Evolutionary conservation across 92 coral and sea anemone species (phyloP).

Genomic region (Zoanthus solanderi): DNA sequence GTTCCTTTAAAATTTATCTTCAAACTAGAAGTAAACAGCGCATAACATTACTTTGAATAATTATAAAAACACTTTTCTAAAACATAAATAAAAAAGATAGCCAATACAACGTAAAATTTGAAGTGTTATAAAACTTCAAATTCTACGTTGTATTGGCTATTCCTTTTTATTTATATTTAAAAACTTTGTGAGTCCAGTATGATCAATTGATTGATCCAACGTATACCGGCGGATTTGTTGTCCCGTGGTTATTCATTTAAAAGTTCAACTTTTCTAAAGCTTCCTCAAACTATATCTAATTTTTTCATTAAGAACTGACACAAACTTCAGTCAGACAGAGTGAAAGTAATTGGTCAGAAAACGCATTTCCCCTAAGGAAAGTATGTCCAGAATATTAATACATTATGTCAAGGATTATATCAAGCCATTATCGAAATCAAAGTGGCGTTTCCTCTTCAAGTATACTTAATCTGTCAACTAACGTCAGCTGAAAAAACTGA

Average conservation of each 20-base stretch:
- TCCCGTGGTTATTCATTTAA: too few species aligned
- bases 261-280: neutral
- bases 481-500: neutral
- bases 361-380: slow-evolving; percentile 11
- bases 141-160: too few species aligned
- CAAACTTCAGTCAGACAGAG: neutral
- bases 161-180: too few species aligned
- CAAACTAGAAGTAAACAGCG: neutral
- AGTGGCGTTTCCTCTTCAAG: slow-evolving; percentile 27
- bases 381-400: neutral
- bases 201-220: too few species aligned
- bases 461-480: neutral
- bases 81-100: too few species aligned
- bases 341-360: slow-evolving; percentile 17
- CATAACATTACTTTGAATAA: neutral
- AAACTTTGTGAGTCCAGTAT: too few species aligned
- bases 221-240: too few species aligned
- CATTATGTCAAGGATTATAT: slow-evolving; percentile 4
- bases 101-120: too few species aligned
- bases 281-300: neutral
- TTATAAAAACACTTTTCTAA: neutral
- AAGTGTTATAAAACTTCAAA: too few species aligned
- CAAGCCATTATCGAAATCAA: slow-evolving; percentile 22
- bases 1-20: neutral
- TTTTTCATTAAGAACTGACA: slow-evolving; percentile 22